A percentile compares a stretch with the other conserved stretches of the same genome.
phyloP scores from a whole-genome alignment of 1,140 invertebrate species.

The Zaprionus ghesquierei region DNA sequence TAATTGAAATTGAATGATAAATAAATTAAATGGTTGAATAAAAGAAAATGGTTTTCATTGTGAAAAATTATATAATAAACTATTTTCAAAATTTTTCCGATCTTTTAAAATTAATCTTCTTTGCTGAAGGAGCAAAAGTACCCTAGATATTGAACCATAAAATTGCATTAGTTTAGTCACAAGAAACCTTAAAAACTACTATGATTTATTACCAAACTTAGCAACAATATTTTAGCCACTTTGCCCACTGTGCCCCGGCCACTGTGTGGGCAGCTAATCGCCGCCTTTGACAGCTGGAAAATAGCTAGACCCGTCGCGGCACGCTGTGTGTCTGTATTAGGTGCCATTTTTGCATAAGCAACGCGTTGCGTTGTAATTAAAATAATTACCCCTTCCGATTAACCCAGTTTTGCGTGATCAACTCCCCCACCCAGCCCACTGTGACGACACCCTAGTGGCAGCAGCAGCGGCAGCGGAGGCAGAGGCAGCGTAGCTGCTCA shows the following conservation, averaged over 20 bases:
- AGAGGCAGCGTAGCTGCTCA: slow-evolving; percentile 51
- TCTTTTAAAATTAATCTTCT: too few relatives aligned
- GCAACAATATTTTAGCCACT: neutral
- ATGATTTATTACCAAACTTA: too few relatives aligned
- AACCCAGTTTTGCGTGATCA: slow-evolving; percentile 62
- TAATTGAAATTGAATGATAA: too few relatives aligned
- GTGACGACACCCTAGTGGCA: neutral
- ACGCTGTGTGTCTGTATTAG: slow-evolving; percentile 41
- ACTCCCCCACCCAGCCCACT: neutral
- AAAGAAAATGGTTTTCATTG: too few relatives aligned
- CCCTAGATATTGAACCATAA: too few relatives aligned
- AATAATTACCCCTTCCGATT: slow-evolving; percentile 78
- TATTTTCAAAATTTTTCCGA: too few relatives aligned
- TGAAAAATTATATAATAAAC: too few relatives aligned
- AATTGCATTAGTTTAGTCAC: too few relatives aligned
- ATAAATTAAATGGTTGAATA: too few relatives aligned
- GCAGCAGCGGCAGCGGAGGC: too few relatives aligned
- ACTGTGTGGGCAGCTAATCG: slow-evolving; percentile 25
- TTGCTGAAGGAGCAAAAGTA: too few relatives aligned
- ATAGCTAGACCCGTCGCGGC: slow-evolving; percentile 30
- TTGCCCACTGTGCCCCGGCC: neutral
- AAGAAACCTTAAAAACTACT: too few relatives aligned
- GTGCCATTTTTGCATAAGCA: slow-evolving; percentile 66
- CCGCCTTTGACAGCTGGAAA: slow-evolving; percentile 38
- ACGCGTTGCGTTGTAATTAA: slow-evolving; percentile 72